Conservation (phyloP, 2,797 vertebrate genomes). For the Agapornis canus region DNA sequence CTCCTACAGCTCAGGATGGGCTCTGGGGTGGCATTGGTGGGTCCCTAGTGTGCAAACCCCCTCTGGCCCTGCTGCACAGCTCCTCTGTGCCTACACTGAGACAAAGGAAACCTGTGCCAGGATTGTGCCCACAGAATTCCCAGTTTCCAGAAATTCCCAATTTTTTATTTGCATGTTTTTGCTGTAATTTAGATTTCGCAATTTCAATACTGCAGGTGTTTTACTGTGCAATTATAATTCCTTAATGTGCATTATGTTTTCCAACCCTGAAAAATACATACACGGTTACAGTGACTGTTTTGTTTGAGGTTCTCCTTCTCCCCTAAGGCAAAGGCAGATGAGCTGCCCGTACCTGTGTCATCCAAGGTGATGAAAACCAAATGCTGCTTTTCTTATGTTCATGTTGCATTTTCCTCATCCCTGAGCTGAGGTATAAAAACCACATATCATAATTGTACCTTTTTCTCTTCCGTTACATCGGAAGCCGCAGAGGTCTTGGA, state of each 20-base stretch:
- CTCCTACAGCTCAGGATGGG: background rate
- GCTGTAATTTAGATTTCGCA: background rate
- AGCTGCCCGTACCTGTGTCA: fast-evolving
- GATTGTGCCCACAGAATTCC: fast-evolving
- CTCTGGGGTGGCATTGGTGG: background rate
- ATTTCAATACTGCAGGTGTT: background rate
- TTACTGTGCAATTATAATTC: background rate
- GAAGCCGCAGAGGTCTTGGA: background rate
- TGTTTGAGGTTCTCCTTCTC: background rate
- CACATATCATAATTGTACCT: fast-evolving
- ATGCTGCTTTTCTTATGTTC: background rate
- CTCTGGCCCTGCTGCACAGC: background rate
- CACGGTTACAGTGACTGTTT: background rate
- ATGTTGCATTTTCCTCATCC: background rate
- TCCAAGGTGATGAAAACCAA: background rate
- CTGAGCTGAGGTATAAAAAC: background rate
- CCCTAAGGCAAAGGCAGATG: background rate
- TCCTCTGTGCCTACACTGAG: fast-evolving
- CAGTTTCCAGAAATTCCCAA: background rate
- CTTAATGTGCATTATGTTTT: background rate
- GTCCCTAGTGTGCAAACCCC: background rate
- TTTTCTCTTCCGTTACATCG: background rate
- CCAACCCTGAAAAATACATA: background rate
- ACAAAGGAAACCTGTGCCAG: background rate
- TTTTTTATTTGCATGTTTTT: background rate